A percentile compares a stretch with the other conserved stretches of the same genome.
Conservation (phyloP, 2,113 vertebrate species). For the Saccopteryx leptura region DNA sequence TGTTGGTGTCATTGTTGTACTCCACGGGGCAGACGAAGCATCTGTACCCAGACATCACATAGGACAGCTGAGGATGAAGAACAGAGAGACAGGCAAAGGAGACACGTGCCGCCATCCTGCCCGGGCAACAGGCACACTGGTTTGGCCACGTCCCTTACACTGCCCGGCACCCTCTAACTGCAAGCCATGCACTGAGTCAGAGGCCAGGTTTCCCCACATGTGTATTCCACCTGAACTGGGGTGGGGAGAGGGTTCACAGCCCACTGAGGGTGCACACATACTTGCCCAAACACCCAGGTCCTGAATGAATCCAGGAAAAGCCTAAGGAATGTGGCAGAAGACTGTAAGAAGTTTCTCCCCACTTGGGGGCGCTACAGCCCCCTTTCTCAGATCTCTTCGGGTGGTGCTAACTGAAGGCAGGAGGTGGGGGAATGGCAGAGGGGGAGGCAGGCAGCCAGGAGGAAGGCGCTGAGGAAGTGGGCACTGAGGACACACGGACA, state of each 20-base stretch:
- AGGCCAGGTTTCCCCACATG: not conserved
- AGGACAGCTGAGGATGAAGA: slow-evolving; percentile 92
- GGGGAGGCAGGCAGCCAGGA: not conserved
- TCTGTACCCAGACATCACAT: slow-evolving; percentile 96
- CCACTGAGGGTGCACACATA: not conserved
- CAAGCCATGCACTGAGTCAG: not conserved
- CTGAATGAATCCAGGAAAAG: not conserved
- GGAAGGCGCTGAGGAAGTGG: not conserved
- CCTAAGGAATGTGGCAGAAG: not conserved
- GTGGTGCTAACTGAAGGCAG: fast-evolving
- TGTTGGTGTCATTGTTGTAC: slow-evolving; percentile 98
- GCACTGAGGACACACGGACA: not conserved
- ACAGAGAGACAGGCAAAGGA: not conserved
- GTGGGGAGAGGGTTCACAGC: not conserved
- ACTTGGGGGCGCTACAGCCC: not conserved
- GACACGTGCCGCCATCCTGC: not conserved
- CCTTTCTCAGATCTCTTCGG: slow-evolving; percentile 12
- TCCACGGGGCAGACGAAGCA: slow-evolving; percentile 99
- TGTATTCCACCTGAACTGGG: not conserved
- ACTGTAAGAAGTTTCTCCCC: not conserved
- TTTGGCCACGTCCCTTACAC: not conserved
- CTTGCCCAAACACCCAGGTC: not conserved
- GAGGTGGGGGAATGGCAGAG: not conserved
- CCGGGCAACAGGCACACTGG: no score
- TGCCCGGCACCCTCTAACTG: not conserved